Percentiles rank a stretch among this genome's conserved stretches.
Evolutionary conservation across 2,888 invertebrate genomes (phyloP).

Genomic region (Cryptocephalus moraei): DNA sequence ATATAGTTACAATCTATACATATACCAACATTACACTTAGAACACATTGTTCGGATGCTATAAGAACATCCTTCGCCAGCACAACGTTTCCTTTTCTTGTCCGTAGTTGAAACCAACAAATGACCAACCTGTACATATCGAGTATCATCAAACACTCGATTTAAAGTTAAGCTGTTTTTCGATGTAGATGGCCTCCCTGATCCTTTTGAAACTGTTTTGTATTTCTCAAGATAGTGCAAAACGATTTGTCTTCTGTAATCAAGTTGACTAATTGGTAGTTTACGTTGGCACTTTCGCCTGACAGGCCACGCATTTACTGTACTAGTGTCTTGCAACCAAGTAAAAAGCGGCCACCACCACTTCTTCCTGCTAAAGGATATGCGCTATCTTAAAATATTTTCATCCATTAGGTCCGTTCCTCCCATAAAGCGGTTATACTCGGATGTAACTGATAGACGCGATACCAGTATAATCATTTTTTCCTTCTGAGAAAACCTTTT

Average conservation of each 20-base stretch:
- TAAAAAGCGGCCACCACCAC: conserved; percentile 11
- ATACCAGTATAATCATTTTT: neutral
- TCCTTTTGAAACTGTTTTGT: conserved; percentile 11
- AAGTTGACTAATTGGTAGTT: conserved; percentile 4
- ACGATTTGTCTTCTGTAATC: conserved; percentile 8
- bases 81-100: too few species aligned
- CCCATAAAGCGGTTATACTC: conserved; percentile 5
- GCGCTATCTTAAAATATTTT: conserved; percentile 8
- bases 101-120: neutral
- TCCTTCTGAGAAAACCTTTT: conserved; percentile 3
- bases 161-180: conserved; percentile 4
- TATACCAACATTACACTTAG: neutral
- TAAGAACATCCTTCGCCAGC: neutral
- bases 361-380: conserved; percentile 8
- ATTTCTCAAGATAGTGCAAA: conserved; percentile 11
- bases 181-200: conserved; percentile 7
- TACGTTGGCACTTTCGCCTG: too few species aligned
- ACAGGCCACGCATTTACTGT: too few species aligned
- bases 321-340: conserved; percentile 4
- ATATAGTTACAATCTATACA: neutral
- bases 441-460: neutral
- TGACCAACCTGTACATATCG: neutral
- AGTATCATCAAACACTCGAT: conserved; percentile 2
- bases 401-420: conserved; percentile 10
- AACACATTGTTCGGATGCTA: neutral